Base-by-base conservation (phyloP, 2,797 vertebrate species). In the Galagoides demidoff region DNA sequence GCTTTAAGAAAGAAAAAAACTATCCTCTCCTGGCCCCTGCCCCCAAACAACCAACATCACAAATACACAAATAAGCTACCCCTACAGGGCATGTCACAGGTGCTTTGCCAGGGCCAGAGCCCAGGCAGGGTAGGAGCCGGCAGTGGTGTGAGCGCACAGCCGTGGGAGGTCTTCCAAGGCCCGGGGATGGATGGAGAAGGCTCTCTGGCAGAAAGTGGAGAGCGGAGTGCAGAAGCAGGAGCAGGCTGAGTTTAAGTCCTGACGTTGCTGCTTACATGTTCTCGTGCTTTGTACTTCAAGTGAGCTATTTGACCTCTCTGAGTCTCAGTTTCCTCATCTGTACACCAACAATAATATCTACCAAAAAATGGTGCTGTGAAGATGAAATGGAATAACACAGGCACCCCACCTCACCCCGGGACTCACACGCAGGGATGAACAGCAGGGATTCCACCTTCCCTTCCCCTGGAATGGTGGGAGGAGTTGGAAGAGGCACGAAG, bases 101-200 rank as follows among this genome's bases (percentile, higher is more conserved):
- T 52, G 64, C 22, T 27, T 2, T 6, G 20, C 29, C 3, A 4
- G 0, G 6, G 59, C 52, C 7, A 34, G 19, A 19, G 2, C 9
- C 29, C 3, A 0, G 1, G 13, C 10, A n/a, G 20, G 4, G 14
- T 1, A 12, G 19, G 27, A 34, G 29, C 14, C 3, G 8, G 31
- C 79, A 55, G 29, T 25, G 0, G 0, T 22, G 11, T 31, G 45
- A 29, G 34, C 23, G 19, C 7, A 9, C 5, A 57, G 39, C 5
- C 9, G 5, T 0, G 1, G 17, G n/a, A 45, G 27, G 39, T 49
- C 64, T 73, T 29, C 19, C n/a, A 31, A 70, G 27, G n/a, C 12
- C 3, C 63, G 37, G 55, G 3, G 22, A 10, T 8, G 3, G 22
- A 14, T 8, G 7, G 37, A 52, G 6, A 25, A 79, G 19, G 7